phyloP scores from a whole-genome alignment of 64 coral and sea anemone species.

The Dendrophyllia cribrosa region DNA sequence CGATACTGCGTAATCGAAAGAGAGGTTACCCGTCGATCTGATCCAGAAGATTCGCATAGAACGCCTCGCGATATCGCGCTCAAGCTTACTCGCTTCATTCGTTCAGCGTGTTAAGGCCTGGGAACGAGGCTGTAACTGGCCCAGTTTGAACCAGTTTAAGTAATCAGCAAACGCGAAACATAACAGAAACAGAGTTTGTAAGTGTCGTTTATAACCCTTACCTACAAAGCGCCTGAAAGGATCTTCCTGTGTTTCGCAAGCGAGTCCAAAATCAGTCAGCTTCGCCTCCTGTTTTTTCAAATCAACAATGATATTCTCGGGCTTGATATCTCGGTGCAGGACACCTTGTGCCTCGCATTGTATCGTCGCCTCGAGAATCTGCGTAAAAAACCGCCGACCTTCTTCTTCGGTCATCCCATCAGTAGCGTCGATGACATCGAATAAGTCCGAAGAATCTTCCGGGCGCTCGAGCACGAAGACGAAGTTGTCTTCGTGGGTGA shows the following conservation, averaged over 20 bases:
- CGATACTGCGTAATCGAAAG: too few species aligned
- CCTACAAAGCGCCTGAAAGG: constrained; percentile 47
- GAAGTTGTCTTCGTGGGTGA: constrained; percentile 28
- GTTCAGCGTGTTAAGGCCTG: too few species aligned
- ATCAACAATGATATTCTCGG: constrained; percentile 66
- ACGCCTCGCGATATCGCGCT: too few species aligned
- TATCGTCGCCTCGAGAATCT: constrained; percentile 37
- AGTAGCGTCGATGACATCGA: constrained; percentile 35
- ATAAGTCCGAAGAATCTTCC: constrained; percentile 52
- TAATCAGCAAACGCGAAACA: too few species aligned
- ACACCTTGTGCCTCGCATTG: constrained; percentile 56
- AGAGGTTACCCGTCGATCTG: too few species aligned
- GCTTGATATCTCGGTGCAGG: constrained; percentile 62
- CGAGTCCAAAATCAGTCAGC: constrained; percentile 66
- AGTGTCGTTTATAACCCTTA: background rate
- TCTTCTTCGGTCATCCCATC: constrained; percentile 52
- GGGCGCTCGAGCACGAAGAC: constrained; percentile 63
- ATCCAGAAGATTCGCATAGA: too few species aligned
- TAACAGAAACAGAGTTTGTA: background rate
- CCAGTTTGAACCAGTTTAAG: too few species aligned
- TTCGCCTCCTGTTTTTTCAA: constrained; percentile 36
- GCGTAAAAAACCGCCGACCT: constrained; percentile 22
- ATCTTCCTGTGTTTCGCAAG: constrained; percentile 8
- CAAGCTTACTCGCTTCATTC: too few species aligned
- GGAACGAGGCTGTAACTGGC: too few species aligned